Evolutionary conservation across 2,888 invertebrate genomes (phyloP).

Genomic region (Heteromyza rotundicornis): DNA sequence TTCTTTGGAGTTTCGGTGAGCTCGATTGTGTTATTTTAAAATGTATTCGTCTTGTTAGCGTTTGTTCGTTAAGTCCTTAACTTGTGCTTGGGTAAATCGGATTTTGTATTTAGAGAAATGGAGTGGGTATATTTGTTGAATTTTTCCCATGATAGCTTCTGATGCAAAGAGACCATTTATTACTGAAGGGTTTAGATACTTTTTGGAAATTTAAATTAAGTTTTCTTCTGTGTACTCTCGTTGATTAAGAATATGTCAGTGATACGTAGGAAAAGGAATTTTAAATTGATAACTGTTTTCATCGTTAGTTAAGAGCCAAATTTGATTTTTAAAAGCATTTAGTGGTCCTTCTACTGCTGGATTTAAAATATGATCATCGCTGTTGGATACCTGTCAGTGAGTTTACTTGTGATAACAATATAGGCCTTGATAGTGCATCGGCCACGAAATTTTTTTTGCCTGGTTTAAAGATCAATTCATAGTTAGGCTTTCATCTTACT

Average conservation of each 20-base stretch:
- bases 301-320: constrained; percentile 9
- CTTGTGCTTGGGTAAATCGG: constrained; percentile 1
- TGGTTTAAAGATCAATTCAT: constrained; percentile 48
- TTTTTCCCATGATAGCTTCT: constrained; percentile 4
- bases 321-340: constrained; percentile 28
- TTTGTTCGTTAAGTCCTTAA: not conserved
- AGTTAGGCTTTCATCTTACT: constrained; percentile 24
- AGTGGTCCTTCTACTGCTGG: constrained; percentile 19
- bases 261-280: constrained; percentile 15
- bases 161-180: not conserved
- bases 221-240: too few relatives aligned
- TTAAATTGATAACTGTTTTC: constrained; percentile 12
- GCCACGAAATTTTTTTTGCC: constrained; percentile 41
- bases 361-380: constrained; percentile 23
- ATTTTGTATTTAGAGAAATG: constrained; percentile 3
- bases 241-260: constrained; percentile 12
- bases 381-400: constrained; percentile 16
- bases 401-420: constrained; percentile 10
- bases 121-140: not conserved
- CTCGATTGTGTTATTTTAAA: not conserved
- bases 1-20: not conserved
- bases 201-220: constrained; percentile 2
- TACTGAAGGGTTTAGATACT: constrained; percentile 10
- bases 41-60: constrained; percentile 5
- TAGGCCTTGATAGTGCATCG: constrained; percentile 22